Base-by-base conservation (phyloP, 2,797 vertebrate genomes). In the Pagetopsis macropterus region DNA sequence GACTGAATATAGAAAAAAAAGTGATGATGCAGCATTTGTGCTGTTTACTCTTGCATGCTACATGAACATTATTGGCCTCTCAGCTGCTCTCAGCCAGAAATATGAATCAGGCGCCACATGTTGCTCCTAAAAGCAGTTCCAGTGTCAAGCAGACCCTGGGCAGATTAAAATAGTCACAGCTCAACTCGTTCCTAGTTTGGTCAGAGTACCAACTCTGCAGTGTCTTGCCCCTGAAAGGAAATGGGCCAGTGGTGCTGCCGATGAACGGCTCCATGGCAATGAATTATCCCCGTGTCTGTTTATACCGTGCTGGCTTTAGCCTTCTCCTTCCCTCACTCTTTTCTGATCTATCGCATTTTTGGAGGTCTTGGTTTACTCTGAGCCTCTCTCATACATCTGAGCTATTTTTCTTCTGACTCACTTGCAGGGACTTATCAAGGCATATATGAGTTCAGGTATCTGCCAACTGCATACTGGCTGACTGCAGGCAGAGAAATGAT, bases 141-240 rank as follows among this genome's bases (percentile, higher is more conserved):
- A 66, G 33, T 63, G 50, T 83, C 76, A 44, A 72, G 66, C 65
- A 82, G 65, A 66, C 48, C 45, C 10, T 2, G 13, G 65, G 59
- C 63, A 54, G 54, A 83, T 83, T 72, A 69, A 85, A 89, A 78
- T 72, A 65, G 68, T 57, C 64, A 6, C 41, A 44, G 65, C 61
- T 76, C 66, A 16, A 17, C 40, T 81, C 57, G 76, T 67, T 86
- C 79, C 81, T 76, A 84, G 83, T 88, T 92, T 90, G 87, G 85
- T 78, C 82, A 74, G 79, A 78, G 70, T 78, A 75, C 76, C 83
- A 89, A 67, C 75, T 58, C 66, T 45, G 33, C 73, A 23, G 76
- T 63, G 73, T 82, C 55, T 83, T 89, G 67, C 60, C 87, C 84
- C 50, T 89, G 84, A 86, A 90, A 87, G 92, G 87, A 87, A 81